phyloP scores from a whole-genome alignment of 2,113 vertebrate species.

The Colius striatus region DNA sequence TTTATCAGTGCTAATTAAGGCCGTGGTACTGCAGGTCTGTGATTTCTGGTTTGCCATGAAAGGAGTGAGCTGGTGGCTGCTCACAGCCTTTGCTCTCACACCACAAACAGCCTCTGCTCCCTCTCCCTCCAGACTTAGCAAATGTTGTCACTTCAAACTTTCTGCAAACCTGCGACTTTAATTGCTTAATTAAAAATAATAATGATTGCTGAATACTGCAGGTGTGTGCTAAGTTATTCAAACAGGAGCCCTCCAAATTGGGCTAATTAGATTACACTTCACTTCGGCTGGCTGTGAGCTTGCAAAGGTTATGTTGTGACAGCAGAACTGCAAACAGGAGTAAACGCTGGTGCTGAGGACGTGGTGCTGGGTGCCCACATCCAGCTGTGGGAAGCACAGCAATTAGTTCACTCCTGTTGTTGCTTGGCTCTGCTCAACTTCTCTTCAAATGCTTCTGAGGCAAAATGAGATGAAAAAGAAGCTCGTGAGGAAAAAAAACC shows the following conservation, averaged over 20 bases:
- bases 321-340: not conserved
- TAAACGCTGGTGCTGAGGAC: not conserved
- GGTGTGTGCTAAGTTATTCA: conserved; percentile 33
- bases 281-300: not conserved
- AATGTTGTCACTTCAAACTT: conserved; percentile 35
- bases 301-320: not conserved
- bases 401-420: not conserved
- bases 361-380: fast-evolving
- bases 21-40: not conserved
- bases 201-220: conserved; percentile 28
- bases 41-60: not conserved
- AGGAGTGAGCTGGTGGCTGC: conserved; percentile 1
- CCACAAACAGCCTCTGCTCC: not conserved
- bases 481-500: not conserved
- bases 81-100: too few relatives aligned
- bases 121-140: not conserved
- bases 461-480: not conserved
- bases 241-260: not conserved
- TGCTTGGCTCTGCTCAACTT: not conserved
- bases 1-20: not conserved
- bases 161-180: conserved; percentile 10
- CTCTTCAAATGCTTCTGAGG: not conserved
- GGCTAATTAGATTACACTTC: conserved; percentile 36
- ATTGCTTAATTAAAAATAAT: conserved; percentile 58
- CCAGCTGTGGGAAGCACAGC: too few relatives aligned